Percentiles rank a stretch among this genome's conserved stretches.
Evolutionary conservation across 2,797 vertebrate genomes (phyloP).

Genomic region (Psittacula derbiana): DNA sequence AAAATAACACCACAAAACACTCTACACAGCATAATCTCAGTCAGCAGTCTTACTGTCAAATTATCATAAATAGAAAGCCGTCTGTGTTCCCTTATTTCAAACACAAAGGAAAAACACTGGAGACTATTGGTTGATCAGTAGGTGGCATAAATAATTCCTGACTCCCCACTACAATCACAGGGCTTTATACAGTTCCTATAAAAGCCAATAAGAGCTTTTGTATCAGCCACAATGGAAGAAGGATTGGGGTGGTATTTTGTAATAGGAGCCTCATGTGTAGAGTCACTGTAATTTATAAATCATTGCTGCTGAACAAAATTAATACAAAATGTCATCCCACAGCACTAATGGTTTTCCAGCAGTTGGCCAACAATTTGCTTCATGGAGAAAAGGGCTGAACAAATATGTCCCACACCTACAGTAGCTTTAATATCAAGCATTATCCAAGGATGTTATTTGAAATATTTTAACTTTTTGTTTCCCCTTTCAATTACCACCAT

Average conservation of each 20-base stretch:
- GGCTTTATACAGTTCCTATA: constrained; percentile 2
- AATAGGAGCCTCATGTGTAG: background rate
- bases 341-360: background rate
- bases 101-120: background rate
- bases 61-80: constrained; percentile 1
- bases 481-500: background rate
- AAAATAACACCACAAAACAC: constrained; percentile 19
- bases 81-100: constrained; percentile 23
- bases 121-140: constrained; percentile 22
- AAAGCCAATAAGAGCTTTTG: constrained; percentile 26
- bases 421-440: background rate
- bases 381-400: background rate
- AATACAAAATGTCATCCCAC: constrained; percentile 6
- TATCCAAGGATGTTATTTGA: background rate
- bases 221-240: background rate
- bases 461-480: constrained; percentile 2
- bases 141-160: constrained; percentile 17
- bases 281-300: constrained; percentile 12
- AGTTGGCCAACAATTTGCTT: background rate
- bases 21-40: constrained; percentile 8
- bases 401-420: background rate
- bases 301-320: background rate
- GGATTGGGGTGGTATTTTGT: background rate
- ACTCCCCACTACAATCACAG: background rate
- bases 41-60: constrained; percentile 2